Base-by-base conservation (phyloP, 2,113 vertebrate genomes). In the Burhinus bistriatus region DNA sequence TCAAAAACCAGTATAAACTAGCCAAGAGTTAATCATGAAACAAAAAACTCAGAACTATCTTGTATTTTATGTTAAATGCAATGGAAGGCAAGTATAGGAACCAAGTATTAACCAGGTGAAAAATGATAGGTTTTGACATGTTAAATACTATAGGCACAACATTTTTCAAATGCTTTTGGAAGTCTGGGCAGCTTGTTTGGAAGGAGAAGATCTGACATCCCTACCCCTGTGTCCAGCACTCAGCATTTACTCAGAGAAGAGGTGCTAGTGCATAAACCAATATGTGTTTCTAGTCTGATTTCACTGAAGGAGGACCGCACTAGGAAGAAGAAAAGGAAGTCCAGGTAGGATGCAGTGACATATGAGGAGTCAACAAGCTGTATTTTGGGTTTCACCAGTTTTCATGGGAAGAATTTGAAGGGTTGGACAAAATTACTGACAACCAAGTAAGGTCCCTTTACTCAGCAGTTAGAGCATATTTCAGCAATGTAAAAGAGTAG, bases 21-120 rank as follows among this genome's bases (percentile, higher is more conserved):
- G 61, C 68, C 87, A 93, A 95, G 49, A 94, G 61, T 90, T 88
- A 95, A 90, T 85, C 42, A 83, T 21, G 34, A 85, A 89, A 90
- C 11, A 70, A 23, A 44, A 93, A 92, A 65, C 32, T 44, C 64
- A 71, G 26, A 92, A 84, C 4, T 57, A 23, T 18, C 11, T 13
- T 73, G 15, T 29, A 78, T 68, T 93, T 89, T 73, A 51, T 51
- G 9, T 52, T 73, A 82, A 81, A 77, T 25, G 22, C 9, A 68
- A 7, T 45, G 86, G 54, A 58, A 71, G 47, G 20, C 14, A 91
- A 71, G 20, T n/a, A 69, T 13, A 87, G 32, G 14, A 76, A 10
- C 4, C 66, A 59, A 40, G 29, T 52, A 78, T 65, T 64, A 84
- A 57, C 19, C 72, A 72, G 54, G 34, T 65, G 52, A 66, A 90